Evolutionary conservation across 1,140 invertebrate species (phyloP).

Genomic region (Musca domestica): DNA sequence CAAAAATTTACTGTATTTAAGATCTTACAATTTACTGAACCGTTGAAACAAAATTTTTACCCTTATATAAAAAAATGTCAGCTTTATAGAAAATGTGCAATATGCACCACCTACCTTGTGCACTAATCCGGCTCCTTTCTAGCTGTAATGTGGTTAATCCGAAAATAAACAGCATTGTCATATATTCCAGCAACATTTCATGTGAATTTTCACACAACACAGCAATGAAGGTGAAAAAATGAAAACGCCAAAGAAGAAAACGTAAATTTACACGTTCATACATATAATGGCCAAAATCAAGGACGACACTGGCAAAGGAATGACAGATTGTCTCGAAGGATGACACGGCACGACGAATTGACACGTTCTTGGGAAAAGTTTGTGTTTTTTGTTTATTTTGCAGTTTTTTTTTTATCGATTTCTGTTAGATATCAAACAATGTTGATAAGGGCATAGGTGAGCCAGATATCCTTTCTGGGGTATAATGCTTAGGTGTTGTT

Average conservation of each 20-base stretch:
- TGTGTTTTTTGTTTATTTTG: not conserved
- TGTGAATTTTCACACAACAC: constrained; percentile 43
- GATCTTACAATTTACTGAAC: no score
- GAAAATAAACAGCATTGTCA: constrained; percentile 53
- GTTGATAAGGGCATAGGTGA: not conserved
- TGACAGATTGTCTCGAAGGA: no score
- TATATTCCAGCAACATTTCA: constrained; percentile 54
- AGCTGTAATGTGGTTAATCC: constrained; percentile 49
- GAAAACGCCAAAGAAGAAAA: not conserved
- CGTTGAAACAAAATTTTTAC: no score
- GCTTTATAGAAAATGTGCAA: no score
- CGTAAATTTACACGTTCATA: not conserved
- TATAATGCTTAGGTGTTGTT: no score
- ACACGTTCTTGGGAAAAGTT: not conserved
- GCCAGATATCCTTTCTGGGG: no score
- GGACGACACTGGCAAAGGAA: not conserved
- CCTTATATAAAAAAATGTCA: no score
- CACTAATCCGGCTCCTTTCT: constrained; percentile 44
- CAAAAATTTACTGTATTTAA: no score
- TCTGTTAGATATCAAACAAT: not conserved
- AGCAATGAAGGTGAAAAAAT: not conserved
- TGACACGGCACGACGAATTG: no score
- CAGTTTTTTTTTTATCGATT: not conserved
- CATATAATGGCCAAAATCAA: not conserved
- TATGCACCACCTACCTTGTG: constrained; percentile 46